Evolutionary conservation across 2,113 vertebrate species (phyloP).

Genomic region (Microtus oregoni): DNA sequence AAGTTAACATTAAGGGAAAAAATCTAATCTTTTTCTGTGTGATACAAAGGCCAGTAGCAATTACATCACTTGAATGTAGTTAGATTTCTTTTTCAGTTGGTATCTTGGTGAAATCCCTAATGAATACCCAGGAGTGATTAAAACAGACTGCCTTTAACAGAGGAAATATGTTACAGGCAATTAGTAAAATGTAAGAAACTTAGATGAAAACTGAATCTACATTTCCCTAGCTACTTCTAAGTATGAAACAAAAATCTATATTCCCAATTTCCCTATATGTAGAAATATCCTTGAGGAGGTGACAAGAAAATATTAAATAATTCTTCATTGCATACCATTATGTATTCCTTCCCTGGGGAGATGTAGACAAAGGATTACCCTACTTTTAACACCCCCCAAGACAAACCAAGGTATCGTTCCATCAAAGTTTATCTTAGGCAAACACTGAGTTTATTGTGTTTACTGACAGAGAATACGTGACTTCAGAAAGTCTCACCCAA

Average conservation of each 20-base stretch:
- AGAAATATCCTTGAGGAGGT: neutral
- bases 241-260: neutral
- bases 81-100: slow-evolving; percentile 82
- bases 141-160: slow-evolving; percentile 70
- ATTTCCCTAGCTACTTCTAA: slow-evolving; percentile 44
- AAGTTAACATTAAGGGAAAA: slow-evolving; percentile 55
- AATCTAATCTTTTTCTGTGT: neutral
- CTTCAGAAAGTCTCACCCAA: neutral
- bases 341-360: neutral
- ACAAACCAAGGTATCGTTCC: neutral
- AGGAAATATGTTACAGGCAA: slow-evolving; percentile 83
- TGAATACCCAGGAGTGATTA: slow-evolving; percentile 85
- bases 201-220: slow-evolving; percentile 81
- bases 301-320: slow-evolving; percentile 3
- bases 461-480: neutral
- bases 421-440: neutral
- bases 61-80: slow-evolving; percentile 75
- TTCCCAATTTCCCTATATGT: slow-evolving; percentile 32
- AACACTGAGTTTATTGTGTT: neutral
- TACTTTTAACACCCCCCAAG: neutral
- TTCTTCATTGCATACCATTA: neutral
- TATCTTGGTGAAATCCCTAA: slow-evolving; percentile 75
- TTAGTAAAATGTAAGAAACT: slow-evolving; percentile 86
- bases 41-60: slow-evolving; percentile 64
- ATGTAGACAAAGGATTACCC: neutral